A percentile compares a stretch with the other conserved stretches of the same genome.
These are phyloP conservation scores for Rhineura floridana DNA, from an alignment of 2,113 vertebrate species.

Conservation along the genomic window DNA sequence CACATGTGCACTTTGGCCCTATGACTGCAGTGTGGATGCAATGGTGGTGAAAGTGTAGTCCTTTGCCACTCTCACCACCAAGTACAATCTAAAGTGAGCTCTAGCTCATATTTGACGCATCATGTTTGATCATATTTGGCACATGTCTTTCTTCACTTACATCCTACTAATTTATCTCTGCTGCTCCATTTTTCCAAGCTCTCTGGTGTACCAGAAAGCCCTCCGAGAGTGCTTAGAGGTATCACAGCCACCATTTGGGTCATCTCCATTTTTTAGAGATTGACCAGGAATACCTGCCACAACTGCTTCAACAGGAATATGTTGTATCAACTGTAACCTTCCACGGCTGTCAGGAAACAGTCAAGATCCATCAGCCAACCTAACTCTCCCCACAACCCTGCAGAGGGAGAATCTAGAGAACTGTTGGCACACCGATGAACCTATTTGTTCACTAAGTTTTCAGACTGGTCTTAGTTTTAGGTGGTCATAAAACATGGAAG, in stretches of 20 bases:
- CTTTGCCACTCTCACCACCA: not conserved
- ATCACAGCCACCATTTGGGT: not conserved
- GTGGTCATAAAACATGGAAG: not conserved
- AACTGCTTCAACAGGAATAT: not conserved
- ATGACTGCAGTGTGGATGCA: not conserved
- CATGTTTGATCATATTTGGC: not conserved
- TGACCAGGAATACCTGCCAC: not conserved
- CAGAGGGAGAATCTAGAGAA: not conserved
- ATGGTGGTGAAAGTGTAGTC: not conserved
- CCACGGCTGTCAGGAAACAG: not conserved
- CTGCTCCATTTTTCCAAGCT: not conserved
- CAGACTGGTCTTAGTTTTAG: not conserved
- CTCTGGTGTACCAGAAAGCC: not conserved
- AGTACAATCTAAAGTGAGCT: not conserved
- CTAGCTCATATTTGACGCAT: not conserved
- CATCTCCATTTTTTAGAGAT: not conserved
- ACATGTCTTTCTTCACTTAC: not conserved
- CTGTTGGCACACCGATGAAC: not conserved
- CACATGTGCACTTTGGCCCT: too few species aligned
- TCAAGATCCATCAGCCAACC: not conserved
- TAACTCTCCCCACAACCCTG: not conserved
- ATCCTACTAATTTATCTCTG: not conserved
- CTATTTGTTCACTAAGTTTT: not conserved
- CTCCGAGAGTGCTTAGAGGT: not conserved
- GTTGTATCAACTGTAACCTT: not conserved